Evolutionary conservation across 1,140 invertebrate genomes (phyloP).

Genomic region (Venustaconcha ellipsiformis): DNA sequence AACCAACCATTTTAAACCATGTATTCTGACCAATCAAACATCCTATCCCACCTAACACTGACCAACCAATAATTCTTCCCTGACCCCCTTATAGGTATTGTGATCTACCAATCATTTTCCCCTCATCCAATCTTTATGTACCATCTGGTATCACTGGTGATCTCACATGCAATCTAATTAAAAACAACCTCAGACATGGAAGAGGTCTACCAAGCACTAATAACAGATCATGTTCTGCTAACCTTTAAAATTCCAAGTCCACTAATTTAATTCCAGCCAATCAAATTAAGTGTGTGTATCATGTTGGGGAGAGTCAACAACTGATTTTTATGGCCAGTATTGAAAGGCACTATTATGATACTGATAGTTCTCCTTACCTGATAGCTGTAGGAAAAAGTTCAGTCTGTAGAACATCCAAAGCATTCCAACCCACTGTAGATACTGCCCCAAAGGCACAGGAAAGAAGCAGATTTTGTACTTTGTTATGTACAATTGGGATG

Average conservation of each 20-base stretch:
- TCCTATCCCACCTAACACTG: too few species aligned
- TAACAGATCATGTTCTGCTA: not conserved
- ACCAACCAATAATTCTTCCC: too few species aligned
- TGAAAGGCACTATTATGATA: not conserved
- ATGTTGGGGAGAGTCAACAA: not conserved
- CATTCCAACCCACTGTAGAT: slow-evolving; percentile 71
- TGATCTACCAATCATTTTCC: too few species aligned
- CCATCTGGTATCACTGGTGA: too few species aligned
- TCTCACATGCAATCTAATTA: too few species aligned
- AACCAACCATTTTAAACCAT: too few species aligned
- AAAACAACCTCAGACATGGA: not conserved
- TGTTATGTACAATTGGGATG: slow-evolving; percentile 69
- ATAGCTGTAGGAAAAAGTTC: slow-evolving; percentile 72
- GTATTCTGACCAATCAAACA: too few species aligned
- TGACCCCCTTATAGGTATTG: too few species aligned
- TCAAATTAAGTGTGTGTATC: too few species aligned
- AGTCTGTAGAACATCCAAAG: slow-evolving; percentile 69
- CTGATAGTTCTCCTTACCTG: slow-evolving; percentile 72
- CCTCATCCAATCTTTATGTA: too few species aligned
- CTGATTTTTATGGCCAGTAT: too few species aligned
- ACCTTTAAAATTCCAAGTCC: not conserved
- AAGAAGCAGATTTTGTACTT: slow-evolving; percentile 55
- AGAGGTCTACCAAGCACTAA: not conserved
- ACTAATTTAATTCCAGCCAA: not conserved
- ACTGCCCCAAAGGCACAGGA: slow-evolving; percentile 71